phyloP scores from a whole-genome alignment of 2,797 vertebrate genomes.

The Paedocypris micromegethes region DNA sequence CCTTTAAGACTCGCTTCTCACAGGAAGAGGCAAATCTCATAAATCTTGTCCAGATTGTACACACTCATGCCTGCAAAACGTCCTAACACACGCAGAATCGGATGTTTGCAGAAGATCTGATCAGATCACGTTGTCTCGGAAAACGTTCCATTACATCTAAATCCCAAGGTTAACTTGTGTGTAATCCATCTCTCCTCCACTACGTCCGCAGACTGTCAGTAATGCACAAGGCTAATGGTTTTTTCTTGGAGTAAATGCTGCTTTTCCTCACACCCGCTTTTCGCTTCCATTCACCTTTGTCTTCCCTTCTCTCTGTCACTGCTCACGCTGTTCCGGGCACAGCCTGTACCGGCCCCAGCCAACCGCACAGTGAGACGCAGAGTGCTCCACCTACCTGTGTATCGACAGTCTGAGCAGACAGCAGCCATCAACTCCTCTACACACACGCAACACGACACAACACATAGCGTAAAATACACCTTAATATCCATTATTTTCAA shows the following conservation, averaged over 20 bases:
- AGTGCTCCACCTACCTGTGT: conserved; percentile 29
- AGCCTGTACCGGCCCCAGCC: conserved; percentile 35
- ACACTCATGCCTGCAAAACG: too few relatives aligned
- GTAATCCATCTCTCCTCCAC: conserved; percentile 30
- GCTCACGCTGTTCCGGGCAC: conserved; percentile 22
- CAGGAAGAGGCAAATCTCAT: conserved; percentile 15
- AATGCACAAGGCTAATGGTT: neutral
- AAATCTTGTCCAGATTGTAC: neutral
- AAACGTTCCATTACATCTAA: conserved; percentile 37
- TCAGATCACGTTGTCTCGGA: conserved; percentile 23
- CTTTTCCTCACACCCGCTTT: conserved; percentile 9
- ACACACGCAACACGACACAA: conserved; percentile 10
- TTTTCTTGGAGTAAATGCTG: conserved; percentile 25
- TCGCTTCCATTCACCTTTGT: conserved; percentile 22
- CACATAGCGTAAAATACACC: neutral
- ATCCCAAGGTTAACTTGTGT: conserved; percentile 28
- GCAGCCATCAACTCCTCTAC: conserved; percentile 24
- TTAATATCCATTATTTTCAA: too few relatives aligned
- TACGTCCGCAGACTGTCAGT: neutral
- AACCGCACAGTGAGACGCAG: conserved; percentile 29
- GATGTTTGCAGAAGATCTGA: conserved; percentile 4
- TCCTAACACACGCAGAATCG: too few relatives aligned
- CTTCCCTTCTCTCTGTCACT: conserved; percentile 16
- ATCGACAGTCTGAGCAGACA: conserved; percentile 35
- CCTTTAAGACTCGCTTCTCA: neutral